Conservation (phyloP, 2,888 invertebrate species). For the Aporophyla lueneburgensis region DNA sequence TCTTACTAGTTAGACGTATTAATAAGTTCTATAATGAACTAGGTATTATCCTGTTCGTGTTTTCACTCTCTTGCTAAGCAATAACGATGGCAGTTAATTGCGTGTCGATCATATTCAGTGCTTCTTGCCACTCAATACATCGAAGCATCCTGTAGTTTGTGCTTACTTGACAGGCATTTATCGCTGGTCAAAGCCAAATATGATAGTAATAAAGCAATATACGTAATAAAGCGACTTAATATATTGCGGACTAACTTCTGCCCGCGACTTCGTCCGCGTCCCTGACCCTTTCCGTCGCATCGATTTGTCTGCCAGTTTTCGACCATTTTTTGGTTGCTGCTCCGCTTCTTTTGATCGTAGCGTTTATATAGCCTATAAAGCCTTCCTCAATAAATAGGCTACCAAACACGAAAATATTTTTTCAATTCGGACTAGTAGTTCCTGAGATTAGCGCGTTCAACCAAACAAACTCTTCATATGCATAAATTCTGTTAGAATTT, state of each 20-base stretch:
- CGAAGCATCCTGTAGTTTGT: conserved; percentile 13
- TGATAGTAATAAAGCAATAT: background rate
- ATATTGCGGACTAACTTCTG: too few relatives aligned
- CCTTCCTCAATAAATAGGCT: too few relatives aligned
- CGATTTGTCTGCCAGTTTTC: too few relatives aligned
- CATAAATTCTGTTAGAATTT: background rate
- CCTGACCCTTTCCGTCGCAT: too few relatives aligned
- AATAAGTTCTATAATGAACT: conserved; percentile 1
- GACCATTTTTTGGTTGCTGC: too few relatives aligned
- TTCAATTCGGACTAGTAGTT: too few relatives aligned
- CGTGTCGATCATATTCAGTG: conserved; percentile 52
- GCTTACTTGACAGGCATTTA: conserved; percentile 25
- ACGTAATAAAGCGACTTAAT: background rate
- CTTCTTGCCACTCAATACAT: conserved; percentile 31
- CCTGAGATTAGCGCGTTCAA: too few relatives aligned
- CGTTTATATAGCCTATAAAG: too few relatives aligned
- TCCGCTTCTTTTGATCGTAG: too few relatives aligned
- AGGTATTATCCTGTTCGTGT: conserved; percentile 16
- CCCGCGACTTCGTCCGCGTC: too few relatives aligned
- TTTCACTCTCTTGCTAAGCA: conserved; percentile 10
- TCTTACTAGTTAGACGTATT: background rate
- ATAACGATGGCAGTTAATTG: conserved; percentile 36
- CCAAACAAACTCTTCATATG: too few relatives aligned
- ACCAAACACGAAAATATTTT: too few relatives aligned
- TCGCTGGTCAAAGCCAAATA: background rate